phyloP scores from a whole-genome alignment of 2,113 vertebrate species.

The Eulacestoma nigropectus region DNA sequence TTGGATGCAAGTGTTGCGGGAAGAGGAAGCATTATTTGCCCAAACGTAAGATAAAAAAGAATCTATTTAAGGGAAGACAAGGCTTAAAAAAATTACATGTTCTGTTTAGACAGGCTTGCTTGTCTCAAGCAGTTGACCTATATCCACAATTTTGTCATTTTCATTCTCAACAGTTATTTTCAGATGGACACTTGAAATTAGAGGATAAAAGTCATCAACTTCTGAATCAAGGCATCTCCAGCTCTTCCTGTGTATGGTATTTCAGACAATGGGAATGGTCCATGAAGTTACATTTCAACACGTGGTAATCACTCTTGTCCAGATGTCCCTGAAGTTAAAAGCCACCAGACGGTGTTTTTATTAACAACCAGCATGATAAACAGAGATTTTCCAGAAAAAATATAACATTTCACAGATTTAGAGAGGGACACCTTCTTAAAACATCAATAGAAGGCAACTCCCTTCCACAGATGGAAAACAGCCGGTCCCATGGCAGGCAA shows the following conservation, averaged over 20 bases:
- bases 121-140: neutral
- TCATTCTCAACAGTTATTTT: neutral
- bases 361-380: neutral
- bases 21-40: neutral
- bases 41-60: neutral
- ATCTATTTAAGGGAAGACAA: neutral
- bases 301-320: neutral
- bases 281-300: conserved; percentile 3
- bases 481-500: neutral
- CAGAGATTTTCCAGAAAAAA: conserved; percentile 9
- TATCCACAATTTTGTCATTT: neutral
- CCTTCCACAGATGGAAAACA: neutral
- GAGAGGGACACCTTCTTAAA: conserved; percentile 11
- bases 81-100: neutral
- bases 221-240: neutral
- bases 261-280: neutral
- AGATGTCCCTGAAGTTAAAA: neutral
- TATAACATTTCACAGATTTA: neutral
- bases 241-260: neutral
- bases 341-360: neutral
- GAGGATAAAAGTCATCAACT: neutral
- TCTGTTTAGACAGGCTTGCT: neutral
- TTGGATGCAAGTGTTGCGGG: neutral
- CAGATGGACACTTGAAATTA: neutral
- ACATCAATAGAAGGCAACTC: neutral